Evolutionary conservation across 2,797 vertebrate genomes (phyloP).

Genomic region (Clarias fuscus): DNA sequence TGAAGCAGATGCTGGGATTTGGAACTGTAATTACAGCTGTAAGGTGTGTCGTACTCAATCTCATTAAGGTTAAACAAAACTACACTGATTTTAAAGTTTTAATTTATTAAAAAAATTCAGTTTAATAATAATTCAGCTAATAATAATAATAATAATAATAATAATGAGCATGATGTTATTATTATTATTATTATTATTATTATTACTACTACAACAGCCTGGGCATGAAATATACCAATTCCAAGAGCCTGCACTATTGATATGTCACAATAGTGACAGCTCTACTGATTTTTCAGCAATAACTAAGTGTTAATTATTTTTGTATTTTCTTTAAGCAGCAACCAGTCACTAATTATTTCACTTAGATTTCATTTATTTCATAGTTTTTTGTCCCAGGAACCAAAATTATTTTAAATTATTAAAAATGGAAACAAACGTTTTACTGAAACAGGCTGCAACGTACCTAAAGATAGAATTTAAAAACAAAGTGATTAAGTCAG

Average conservation of each 20-base stretch:
- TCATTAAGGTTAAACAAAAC: neutral
- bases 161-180: too few species aligned
- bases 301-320: neutral
- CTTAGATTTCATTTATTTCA: neutral
- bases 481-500: too few species aligned
- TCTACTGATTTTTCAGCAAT: neutral
- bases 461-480: too few species aligned
- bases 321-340: neutral
- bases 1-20: neutral
- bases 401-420: neutral
- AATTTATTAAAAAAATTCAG: too few species aligned
- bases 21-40: neutral
- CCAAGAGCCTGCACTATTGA: neutral
- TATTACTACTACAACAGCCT: neutral
- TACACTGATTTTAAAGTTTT: neutral
- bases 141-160: neutral
- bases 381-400: neutral
- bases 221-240: neutral
- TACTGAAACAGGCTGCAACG: too few species aligned
- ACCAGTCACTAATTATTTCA: neutral
- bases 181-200: too few species aligned
- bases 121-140: too few species aligned
- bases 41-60: neutral
- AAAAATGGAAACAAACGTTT: too few species aligned
- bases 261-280: too few species aligned